Base-by-base conservation (phyloP, 2,888 invertebrate species). In the Hymenopus coronatus region DNA sequence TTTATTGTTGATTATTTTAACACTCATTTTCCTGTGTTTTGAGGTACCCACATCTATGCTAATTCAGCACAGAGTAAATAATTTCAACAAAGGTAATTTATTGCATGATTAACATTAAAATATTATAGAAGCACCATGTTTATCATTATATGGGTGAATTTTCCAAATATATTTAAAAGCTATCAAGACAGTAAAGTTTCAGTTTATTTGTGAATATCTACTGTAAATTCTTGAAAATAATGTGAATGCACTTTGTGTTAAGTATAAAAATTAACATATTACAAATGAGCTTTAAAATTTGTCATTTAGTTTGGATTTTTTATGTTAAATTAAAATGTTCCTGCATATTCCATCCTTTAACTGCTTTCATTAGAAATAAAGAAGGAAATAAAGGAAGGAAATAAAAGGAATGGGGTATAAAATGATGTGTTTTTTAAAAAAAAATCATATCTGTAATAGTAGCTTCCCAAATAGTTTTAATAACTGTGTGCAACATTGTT, bases 1-100 rank as follows among this genome's bases (percentile, higher is more conserved):
- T 85, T 85, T 30, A 83, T 83, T 83, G 84, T 83, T 28, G 84
- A 83, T 30, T 85, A 33, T 46, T 85, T 70, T 85, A 85, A 54
- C 54, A 70, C 54, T 70, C 54, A 70, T 70, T 70, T 70, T 70
- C 40, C 25, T 70, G 54, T 70, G 54, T 70, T 70, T 70, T 70
- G 25, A 20, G 54, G 54, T 70, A 70, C 54, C 54, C 25, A 6
- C 0, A 70, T 25, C 15, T 70, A 70, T 40, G 12, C 25, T 20
- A 70, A 70, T 70, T 70, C 54, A 70, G 54, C 15, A 70, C 25
- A 70, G 54, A 25, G 20, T 14, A 70, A 70, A 70, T 40, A 40
- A 12, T 40, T 70, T 70, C 54, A 70, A 14, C 54, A 20, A 70
- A 20, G 54, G 20, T 25, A 70, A 20, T 70, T 40, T 40, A 40